Evolutionary conservation across 23 tunicate genomes (phyloP).

Genomic region (Aplidium turbinatum): DNA sequence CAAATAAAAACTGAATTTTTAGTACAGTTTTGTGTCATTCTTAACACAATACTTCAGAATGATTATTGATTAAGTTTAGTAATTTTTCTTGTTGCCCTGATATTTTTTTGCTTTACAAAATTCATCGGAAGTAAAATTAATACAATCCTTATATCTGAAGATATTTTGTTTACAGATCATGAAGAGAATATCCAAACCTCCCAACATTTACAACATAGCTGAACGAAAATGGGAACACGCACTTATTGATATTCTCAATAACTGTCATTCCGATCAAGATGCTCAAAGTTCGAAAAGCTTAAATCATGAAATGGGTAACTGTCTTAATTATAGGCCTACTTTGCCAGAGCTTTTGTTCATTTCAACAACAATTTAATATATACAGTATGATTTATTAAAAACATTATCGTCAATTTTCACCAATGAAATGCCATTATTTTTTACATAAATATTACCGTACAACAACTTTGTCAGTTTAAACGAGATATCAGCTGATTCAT

Average conservation of each 20-base stretch:
- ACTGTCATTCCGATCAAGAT: neutral
- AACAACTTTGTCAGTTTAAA: too few relatives aligned
- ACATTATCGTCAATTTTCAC: too few relatives aligned
- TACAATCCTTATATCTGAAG: too few relatives aligned
- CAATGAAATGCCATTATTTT: too few relatives aligned
- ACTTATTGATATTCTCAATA: neutral
- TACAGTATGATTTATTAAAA: too few relatives aligned
- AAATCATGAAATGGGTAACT: too few relatives aligned
- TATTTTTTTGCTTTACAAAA: neutral
- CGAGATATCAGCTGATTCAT: too few relatives aligned
- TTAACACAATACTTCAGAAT: neutral
- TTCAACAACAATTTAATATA: neutral
- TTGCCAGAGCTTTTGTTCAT: neutral
- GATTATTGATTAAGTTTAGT: neutral
- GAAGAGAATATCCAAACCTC: conserved; percentile 22
- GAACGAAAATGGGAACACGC: conserved; percentile 11
- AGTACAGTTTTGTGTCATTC: too few relatives aligned
- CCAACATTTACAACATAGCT: neutral
- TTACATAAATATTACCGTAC: too few relatives aligned
- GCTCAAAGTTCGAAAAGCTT: too few relatives aligned
- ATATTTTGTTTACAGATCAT: conserved; percentile 22
- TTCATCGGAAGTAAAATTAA: neutral
- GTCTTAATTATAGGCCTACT: neutral
- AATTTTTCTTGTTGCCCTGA: neutral
- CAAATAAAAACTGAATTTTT: too few relatives aligned